Base-by-base conservation (phyloP, 2,113 vertebrate genomes). In the Leucosticte australis region DNA sequence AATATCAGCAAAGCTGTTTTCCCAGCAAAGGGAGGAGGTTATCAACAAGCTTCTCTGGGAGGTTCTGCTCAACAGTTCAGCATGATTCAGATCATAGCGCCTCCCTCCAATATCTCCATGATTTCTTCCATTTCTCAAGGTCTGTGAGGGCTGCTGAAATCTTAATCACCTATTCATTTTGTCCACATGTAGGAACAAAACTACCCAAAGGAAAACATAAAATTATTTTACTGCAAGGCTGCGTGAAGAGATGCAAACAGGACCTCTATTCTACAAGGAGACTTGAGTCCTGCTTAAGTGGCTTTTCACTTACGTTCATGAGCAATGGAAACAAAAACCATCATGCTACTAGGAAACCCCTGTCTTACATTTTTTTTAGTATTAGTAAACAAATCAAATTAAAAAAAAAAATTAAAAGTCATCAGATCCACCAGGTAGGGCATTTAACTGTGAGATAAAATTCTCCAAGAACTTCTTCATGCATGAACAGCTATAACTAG, bases 41-140 rank as follows among this genome's bases (percentile, higher is more conserved):
- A 84, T 30, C 37, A 67, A 24, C 18, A 35, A 63, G 27, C 30
- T 71, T 79, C 35, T 24, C 75, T 20, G 28, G 24, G 41, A 85
- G 16, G 47, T 73, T 83, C 63, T 77, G 30, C 74, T 65, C 65
- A 57, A n/a, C 28, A 70, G 18, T 10, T 75, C 57, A 83, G 17
- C 0, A 0, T 15, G 3, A 42, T 69, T 79, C 74, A 77, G 41
- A 49, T 30, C 14, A 42, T 0, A 56, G 30, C 0, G 0, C 13
- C 76, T 80, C n/a, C 44, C 24, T 80, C 50, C 27, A 9, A 1
- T n/a, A 47, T 18, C 56, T 59, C 65, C 52, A 6, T 30, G n/a
- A 82, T 55, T 39, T 74, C 47, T 33, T 50, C 62, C 44, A 82
- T 82, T 84, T 73, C 30, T 65, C 62, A 70, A 19, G 26, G 63